Evolutionary conservation across 2,797 vertebrate species (phyloP).

Genomic region (Pseudomugil gertrudae): DNA sequence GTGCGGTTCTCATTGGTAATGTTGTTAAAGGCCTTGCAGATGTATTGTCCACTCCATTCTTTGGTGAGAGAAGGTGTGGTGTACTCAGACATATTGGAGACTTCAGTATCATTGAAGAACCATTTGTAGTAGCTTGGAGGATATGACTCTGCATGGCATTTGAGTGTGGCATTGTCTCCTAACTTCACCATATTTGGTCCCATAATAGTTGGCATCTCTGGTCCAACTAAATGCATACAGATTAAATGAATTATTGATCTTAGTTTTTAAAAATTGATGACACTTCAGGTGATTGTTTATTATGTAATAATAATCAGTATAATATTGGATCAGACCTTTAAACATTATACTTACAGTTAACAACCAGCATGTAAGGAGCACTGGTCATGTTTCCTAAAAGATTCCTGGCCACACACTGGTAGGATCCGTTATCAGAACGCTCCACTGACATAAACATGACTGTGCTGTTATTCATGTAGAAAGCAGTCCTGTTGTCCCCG

Average conservation of each 20-base stretch:
- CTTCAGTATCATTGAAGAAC: constrained; percentile 36
- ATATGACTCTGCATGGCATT: constrained; percentile 56
- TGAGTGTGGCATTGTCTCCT: constrained; percentile 37
- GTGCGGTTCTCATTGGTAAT: constrained; percentile 57
- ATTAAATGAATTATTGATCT: no score
- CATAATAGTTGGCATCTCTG: no score
- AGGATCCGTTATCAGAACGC: constrained; percentile 48
- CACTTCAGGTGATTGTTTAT: no score
- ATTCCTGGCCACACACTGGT: constrained; percentile 62
- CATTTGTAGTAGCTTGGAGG: constrained; percentile 61
- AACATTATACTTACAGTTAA: constrained; percentile 73
- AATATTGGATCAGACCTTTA: neutral
- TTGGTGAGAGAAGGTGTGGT: constrained; percentile 36
- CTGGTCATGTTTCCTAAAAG: constrained; percentile 48
- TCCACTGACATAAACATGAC: constrained; percentile 50
- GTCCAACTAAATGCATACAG: no score
- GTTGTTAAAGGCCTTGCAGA: constrained; percentile 65
- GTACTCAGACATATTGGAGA: constrained; percentile 47
- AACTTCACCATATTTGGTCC: neutral
- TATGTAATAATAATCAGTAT: no score
- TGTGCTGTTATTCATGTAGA: constrained; percentile 43
- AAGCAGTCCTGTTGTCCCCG: constrained; percentile 18
- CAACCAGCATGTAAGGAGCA: constrained; percentile 30
- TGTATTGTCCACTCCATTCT: constrained; percentile 47
- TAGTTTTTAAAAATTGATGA: no score